These are phyloP conservation scores for Oxystoma pomonae DNA, from an alignment of 2,888 invertebrate genomes.

Conservation along the genomic window DNA sequence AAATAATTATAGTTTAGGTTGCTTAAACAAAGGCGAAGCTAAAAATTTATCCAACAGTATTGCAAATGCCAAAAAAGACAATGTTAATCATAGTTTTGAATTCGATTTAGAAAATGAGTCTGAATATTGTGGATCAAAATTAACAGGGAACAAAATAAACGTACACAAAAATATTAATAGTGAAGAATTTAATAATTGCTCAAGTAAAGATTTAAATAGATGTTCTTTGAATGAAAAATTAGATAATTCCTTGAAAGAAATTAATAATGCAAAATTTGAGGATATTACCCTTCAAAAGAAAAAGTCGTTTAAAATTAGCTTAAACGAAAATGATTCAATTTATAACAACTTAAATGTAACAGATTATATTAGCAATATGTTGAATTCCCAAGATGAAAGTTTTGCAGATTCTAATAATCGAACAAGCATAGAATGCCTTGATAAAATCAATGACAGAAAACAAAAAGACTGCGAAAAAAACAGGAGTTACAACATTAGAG, in stretches of 20 bases:
- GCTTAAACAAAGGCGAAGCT: too few relatives aligned
- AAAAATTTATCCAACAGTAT: too few relatives aligned
- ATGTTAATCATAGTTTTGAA: neutral
- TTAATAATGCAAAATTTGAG: too few relatives aligned
- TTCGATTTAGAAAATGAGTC: too few relatives aligned
- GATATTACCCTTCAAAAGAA: neutral
- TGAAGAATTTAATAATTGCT: too few relatives aligned
- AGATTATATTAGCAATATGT: conserved; percentile 29
- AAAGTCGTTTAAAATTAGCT: neutral
- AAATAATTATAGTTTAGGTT: too few relatives aligned
- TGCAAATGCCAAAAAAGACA: neutral
- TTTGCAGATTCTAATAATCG: conserved; percentile 12
- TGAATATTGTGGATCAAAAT: too few relatives aligned
- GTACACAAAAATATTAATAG: too few relatives aligned
- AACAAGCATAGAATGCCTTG: neutral
- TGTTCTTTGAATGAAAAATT: too few relatives aligned
- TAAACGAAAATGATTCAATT: neutral
- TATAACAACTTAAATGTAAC: conserved; percentile 27
- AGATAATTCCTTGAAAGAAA: too few relatives aligned
- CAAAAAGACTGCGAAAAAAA: neutral
- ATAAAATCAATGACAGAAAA: neutral
- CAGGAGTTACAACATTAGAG: neutral
- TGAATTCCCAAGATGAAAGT: conserved; percentile 19
- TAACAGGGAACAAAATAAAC: too few relatives aligned
- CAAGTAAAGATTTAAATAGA: too few relatives aligned